These are phyloP conservation scores for Apocrypta bakeri DNA, from an alignment of 1,140 invertebrate species.

Conservation along the genomic window DNA sequence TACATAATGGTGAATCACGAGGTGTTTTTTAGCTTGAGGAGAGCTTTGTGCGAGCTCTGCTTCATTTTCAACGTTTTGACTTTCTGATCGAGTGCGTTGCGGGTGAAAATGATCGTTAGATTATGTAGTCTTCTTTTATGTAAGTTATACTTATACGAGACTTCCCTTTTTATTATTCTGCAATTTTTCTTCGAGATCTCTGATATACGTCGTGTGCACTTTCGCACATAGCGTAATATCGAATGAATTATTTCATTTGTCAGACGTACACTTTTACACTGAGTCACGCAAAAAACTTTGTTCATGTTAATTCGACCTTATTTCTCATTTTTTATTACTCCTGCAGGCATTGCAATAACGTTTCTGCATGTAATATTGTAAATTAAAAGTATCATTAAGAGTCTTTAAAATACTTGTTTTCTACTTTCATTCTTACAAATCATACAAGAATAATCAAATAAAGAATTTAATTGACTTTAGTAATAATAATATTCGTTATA, in stretches of 20 bases:
- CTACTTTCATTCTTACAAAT: too few relatives aligned
- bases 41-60: too few relatives aligned
- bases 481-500: too few relatives aligned
- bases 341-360: neutral
- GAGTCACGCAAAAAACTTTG: neutral
- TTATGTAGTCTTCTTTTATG: neutral
- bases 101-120: neutral
- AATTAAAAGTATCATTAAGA: neutral
- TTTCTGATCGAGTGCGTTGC: neutral
- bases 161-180: neutral
- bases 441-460: too few relatives aligned
- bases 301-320: neutral
- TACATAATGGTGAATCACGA: constrained; percentile 32
- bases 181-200: neutral
- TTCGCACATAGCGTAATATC: neutral
- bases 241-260: neutral
- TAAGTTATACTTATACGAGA: too few relatives aligned
- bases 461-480: too few relatives aligned
- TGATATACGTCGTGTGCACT: neutral
- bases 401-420: neutral
- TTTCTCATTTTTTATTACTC: neutral
- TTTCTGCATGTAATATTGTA: neutral
- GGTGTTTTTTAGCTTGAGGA: neutral
- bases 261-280: neutral
- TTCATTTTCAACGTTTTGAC: neutral